Percentiles rank a stretch among this genome's conserved stretches.
Evolutionary conservation across 2,797 vertebrate species (phyloP).

Genomic region (Peromyscus aztecus): DNA sequence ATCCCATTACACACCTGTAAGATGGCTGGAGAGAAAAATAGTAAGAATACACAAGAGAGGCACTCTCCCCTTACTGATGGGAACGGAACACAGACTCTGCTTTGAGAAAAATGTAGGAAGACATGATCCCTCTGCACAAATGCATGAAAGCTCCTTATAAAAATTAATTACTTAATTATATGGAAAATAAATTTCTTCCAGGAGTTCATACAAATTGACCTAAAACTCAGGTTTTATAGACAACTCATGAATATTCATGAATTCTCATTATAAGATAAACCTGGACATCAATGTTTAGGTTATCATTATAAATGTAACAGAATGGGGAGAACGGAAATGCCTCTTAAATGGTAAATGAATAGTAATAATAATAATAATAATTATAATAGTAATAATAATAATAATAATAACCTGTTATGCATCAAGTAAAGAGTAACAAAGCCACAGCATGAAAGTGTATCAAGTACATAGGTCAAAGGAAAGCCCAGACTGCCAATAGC

Average conservation of each 20-base stretch:
- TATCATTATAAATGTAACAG: neutral
- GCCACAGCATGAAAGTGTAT: neutral
- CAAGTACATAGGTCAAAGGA: neutral
- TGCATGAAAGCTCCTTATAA: neutral
- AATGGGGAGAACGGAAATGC: neutral
- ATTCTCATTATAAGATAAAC: neutral
- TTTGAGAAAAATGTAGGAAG: neutral
- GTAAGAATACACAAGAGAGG: neutral
- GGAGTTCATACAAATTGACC: neutral
- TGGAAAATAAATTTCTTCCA: neutral
- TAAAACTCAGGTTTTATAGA: neutral
- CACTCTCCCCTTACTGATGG: neutral
- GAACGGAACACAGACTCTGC: too few species aligned
- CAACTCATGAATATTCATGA: neutral
- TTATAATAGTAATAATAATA: neutral
- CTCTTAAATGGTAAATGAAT: neutral
- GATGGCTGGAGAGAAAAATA: neutral
- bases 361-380: neutral
- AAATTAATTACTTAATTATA: neutral
- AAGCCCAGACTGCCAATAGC: neutral
- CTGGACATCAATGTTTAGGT: neutral
- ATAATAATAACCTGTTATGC: neutral
- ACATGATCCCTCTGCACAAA: neutral
- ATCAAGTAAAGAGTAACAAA: neutral
- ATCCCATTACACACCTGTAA: neutral